Percentiles rank a stretch among this genome's conserved stretches.
Evolutionary conservation across 2,113 vertebrate genomes (phyloP).

Genomic region (Pipa parva): DNA sequence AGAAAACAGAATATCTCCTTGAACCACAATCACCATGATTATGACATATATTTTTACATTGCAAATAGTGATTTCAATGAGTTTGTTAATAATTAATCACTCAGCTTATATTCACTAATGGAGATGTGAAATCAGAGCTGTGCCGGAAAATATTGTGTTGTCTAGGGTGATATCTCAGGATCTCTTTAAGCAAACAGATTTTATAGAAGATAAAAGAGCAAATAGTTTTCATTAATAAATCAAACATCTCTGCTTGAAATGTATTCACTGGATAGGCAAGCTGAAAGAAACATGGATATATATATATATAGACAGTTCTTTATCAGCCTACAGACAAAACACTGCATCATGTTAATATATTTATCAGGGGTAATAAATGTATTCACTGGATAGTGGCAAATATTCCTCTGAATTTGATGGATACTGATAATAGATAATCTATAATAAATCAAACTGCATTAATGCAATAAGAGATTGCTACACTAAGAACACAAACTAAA

Average conservation of each 20-base stretch:
- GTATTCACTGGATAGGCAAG: not conserved
- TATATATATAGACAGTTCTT: too few relatives aligned
- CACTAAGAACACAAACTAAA: too few relatives aligned
- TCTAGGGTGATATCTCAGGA: not conserved
- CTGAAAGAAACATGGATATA: not conserved
- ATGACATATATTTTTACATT: constrained; percentile 25
- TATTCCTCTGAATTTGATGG: too few relatives aligned
- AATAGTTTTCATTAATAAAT: not conserved
- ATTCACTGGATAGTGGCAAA: too few relatives aligned
- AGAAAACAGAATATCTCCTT: not conserved
- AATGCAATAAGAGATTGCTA: too few relatives aligned
- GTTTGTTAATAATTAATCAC: constrained; percentile 33
- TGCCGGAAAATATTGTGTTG: not conserved
- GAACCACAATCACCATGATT: not conserved
- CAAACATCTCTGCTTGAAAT: not conserved
- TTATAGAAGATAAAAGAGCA: not conserved
- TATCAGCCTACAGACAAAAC: too few relatives aligned
- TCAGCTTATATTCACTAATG: constrained; percentile 33
- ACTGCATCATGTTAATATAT: too few relatives aligned
- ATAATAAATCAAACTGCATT: too few relatives aligned
- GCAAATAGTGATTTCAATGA: constrained; percentile 9
- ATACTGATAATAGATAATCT: too few relatives aligned
- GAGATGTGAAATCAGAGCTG: constrained; percentile 30
- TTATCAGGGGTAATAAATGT: too few relatives aligned
- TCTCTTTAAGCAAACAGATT: constrained; percentile 1